Conservation (phyloP, 35 echinoderm and acorn worm genomes). For the Nesometra sesokonis region DNA sequence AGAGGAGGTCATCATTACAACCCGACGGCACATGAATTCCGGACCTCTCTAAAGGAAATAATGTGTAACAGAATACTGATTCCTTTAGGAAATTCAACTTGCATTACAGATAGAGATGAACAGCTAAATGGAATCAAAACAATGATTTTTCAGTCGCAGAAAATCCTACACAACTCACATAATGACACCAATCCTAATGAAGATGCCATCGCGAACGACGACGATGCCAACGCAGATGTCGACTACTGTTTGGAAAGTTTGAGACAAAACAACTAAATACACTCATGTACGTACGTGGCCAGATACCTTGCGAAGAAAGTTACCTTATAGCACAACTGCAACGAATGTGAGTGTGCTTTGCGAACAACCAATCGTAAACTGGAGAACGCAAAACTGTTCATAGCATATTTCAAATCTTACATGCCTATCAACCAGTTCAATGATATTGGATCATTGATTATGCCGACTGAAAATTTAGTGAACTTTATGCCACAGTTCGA, state of each 20-base stretch:
- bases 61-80: conserved; percentile 3
- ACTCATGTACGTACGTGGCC: too few relatives aligned
- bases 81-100: background rate
- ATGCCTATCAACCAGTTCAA: background rate
- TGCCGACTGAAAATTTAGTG: conserved; percentile 18
- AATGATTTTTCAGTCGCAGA: too few relatives aligned
- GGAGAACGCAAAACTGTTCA: background rate
- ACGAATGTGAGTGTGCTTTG: conserved; percentile 9
- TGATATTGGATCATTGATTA: conserved; percentile 7
- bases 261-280: too few relatives aligned
- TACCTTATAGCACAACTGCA: background rate
- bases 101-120: background rate
- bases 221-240: too few relatives aligned
- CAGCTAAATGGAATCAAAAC: too few relatives aligned
- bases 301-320: conserved; percentile 6
- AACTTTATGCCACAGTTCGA: too few relatives aligned
- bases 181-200: too few relatives aligned
- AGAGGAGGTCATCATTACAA: background rate
- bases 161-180: too few relatives aligned
- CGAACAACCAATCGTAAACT: background rate
- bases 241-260: too few relatives aligned
- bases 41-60: background rate
- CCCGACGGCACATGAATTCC: background rate
- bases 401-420: background rate
- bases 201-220: too few relatives aligned